These are phyloP conservation scores for Camponotus pennsylvanicus DNA, from an alignment of 1,140 invertebrate genomes.

Conservation along the genomic window DNA sequence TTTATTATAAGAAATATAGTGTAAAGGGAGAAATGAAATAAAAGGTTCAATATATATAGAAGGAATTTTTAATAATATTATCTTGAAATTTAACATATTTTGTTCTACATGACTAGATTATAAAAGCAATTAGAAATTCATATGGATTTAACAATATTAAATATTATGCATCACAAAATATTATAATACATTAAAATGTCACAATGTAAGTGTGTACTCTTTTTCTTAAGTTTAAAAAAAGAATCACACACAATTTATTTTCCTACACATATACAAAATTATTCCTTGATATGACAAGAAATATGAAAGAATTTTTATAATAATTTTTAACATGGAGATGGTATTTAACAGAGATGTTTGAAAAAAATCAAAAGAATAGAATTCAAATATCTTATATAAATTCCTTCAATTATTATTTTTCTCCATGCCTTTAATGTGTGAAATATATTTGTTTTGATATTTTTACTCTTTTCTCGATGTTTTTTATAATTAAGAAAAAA, in stretches of 20 bases:
- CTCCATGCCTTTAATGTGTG: constrained; percentile 18
- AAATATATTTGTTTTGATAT: constrained; percentile 37
- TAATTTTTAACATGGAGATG: constrained; percentile 15
- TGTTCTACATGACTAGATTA: constrained; percentile 84
- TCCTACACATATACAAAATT: constrained; percentile 64
- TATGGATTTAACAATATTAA: constrained; percentile 78
- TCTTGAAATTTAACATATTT: constrained; percentile 82
- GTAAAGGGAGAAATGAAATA: background rate
- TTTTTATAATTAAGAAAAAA: constrained; percentile 49
- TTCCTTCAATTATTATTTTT: constrained; percentile 66
- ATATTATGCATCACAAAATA: constrained; percentile 81
- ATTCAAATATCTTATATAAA: constrained; percentile 58
- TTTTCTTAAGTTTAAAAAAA: constrained; percentile 64
- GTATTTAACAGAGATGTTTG: constrained; percentile 4
- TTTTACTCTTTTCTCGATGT: constrained; percentile 62
- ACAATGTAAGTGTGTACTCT: constrained; percentile 70
- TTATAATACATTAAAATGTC: constrained; percentile 72
- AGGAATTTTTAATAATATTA: constrained; percentile 82
- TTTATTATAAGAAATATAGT: background rate
- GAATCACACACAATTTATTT: constrained; percentile 52
- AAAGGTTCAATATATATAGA: constrained; percentile 64
- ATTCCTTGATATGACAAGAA: constrained; percentile 44
- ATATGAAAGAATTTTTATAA: constrained; percentile 51
- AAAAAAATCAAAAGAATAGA: constrained; percentile 12
- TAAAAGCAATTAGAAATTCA: constrained; percentile 81